These are phyloP conservation scores for Brienomyrus longianalis DNA, from an alignment of 2,113 vertebrate genomes.

Conservation along the genomic window DNA sequence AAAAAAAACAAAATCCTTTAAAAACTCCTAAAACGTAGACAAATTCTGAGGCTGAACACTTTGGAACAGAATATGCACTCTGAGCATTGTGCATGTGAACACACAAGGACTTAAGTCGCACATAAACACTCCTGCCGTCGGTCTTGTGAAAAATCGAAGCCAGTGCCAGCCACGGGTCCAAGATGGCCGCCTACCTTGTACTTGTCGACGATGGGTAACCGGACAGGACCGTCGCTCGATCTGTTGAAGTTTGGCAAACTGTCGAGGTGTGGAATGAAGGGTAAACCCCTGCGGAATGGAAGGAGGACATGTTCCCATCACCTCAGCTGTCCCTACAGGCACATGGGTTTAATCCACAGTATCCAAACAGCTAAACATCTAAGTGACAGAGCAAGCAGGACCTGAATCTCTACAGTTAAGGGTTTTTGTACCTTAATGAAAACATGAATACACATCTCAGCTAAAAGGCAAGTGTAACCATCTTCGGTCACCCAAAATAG, in stretches of 20 bases:
- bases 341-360: neutral
- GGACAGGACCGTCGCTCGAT: slow-evolving; percentile 86
- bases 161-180: neutral
- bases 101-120: neutral
- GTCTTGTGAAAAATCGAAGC: neutral
- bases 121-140: neutral
- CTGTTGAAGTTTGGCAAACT: slow-evolving; percentile 95
- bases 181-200: slow-evolving; percentile 76
- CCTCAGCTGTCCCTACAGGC: neutral
- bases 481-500: neutral
- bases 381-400: neutral
- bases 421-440: neutral
- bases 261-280: slow-evolving; percentile 96
- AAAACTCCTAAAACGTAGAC: neutral
- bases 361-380: neutral
- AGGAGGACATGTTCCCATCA: neutral
- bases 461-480: neutral
- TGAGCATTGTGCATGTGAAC: neutral
- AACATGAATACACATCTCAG: neutral
- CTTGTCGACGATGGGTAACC: slow-evolving; percentile 97
- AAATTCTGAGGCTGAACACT: neutral
- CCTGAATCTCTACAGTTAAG: neutral
- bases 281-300: slow-evolving; percentile 72
- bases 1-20: neutral
- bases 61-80: neutral